Evolutionary conservation across 92 coral and sea anemone species (phyloP).

Genomic region (Hydrozoanthus gracilis): DNA sequence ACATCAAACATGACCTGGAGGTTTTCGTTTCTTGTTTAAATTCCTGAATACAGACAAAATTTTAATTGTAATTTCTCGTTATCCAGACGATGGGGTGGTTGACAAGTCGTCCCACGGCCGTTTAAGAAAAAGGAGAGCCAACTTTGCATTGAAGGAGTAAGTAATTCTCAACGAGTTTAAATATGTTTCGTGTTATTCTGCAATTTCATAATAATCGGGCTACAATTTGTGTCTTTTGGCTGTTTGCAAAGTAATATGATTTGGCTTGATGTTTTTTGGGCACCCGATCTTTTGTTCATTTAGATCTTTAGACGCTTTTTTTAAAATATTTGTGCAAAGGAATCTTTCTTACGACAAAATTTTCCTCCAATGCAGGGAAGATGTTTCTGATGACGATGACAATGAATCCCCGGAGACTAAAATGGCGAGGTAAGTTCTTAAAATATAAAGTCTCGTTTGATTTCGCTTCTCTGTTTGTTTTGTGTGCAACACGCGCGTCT

Average conservation of each 20-base stretch:
- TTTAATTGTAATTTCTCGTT: neutral
- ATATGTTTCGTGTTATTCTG: neutral
- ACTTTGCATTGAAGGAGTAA: constrained; percentile 90
- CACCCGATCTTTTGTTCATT: neutral
- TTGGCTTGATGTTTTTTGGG: neutral
- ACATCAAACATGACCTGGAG: neutral
- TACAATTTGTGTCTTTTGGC: neutral
- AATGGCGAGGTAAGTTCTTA: constrained; percentile 77
- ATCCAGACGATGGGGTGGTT: constrained; percentile 68
- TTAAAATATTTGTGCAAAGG: neutral
- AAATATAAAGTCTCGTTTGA: neutral
- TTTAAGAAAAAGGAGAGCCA: constrained; percentile 86
- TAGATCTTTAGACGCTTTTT: neutral
- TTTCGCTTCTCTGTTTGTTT: constrained; percentile 8
- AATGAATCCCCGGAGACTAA: constrained; percentile 77
- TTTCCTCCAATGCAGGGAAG: constrained; percentile 76
- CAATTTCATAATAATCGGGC: neutral
- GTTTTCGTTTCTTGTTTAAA: constrained; percentile 17
- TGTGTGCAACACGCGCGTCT: neutral
- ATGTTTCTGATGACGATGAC: constrained; percentile 89
- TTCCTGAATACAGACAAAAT: neutral
- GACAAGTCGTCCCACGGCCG: constrained; percentile 98
- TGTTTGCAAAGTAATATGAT: constrained; percentile 23
- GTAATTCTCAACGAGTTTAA: constrained; percentile 1
- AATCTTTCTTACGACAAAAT: neutral